A percentile compares a stretch with the other conserved stretches of the same genome.
Evolutionary conservation across 1,140 invertebrate species (phyloP).

Genomic region (Drosophila obscura): DNA sequence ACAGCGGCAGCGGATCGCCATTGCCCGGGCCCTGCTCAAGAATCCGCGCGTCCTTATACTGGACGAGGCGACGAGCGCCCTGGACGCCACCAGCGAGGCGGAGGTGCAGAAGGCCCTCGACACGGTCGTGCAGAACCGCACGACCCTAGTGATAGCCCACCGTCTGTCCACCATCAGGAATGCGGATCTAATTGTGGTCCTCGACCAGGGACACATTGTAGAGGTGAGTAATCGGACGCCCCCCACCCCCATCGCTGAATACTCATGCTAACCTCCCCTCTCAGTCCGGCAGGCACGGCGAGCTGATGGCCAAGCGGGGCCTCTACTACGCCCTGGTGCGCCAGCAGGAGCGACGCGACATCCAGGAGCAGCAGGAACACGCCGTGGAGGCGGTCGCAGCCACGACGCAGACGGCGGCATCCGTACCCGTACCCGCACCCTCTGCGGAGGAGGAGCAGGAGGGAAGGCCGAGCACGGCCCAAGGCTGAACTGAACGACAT

Average conservation of each 20-base stretch:
- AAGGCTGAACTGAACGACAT: slow-evolving; percentile 21
- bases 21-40: slow-evolving; percentile 94
- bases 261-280: not conserved
- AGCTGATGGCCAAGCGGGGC: slow-evolving; percentile 89
- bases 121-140: slow-evolving; percentile 90
- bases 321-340: slow-evolving; percentile 87
- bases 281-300: slow-evolving; percentile 91
- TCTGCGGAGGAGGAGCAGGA: not conserved
- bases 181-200: slow-evolving; percentile 94
- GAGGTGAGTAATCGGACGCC: slow-evolving; percentile 86
- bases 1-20: slow-evolving; percentile 96
- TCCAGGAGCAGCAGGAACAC: slow-evolving; percentile 66
- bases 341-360: slow-evolving; percentile 84
- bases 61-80: slow-evolving; percentile 96
- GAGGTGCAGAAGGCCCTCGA: slow-evolving; percentile 94
- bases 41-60: slow-evolving; percentile 93
- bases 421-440: slow-evolving; percentile 5
- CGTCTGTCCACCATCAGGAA: slow-evolving; percentile 93
- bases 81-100: slow-evolving; percentile 95
- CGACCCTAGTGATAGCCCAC: slow-evolving; percentile 95
- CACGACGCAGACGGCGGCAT: not conserved
- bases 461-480: slow-evolving; percentile 17
- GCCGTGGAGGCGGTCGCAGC: slow-evolving; percentile 24
- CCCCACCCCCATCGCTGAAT: not conserved
- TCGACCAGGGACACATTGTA: slow-evolving; percentile 91